Evolutionary conservation across 2,888 invertebrate genomes (phyloP), one percentile per base, ranked within the genome.

Genomic region (Miltochrista miniata): DNA sequence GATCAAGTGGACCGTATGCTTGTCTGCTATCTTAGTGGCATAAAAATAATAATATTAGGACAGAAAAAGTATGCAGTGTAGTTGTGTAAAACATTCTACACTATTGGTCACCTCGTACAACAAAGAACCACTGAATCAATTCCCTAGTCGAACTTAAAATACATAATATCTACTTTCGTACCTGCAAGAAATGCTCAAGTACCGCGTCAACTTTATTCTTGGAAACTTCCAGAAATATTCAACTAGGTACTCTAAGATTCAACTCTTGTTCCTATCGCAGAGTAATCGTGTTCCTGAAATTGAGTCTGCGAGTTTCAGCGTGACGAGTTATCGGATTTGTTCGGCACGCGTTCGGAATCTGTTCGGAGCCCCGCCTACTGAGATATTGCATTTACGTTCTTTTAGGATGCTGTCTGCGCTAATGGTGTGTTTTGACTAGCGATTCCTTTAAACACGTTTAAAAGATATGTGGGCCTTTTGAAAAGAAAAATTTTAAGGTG

Each of bases 261-360:
- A 70, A 64, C 70, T 71, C 76, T 70, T 69, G 73, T 71, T 61
- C 71, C 64, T 59, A 64, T 72, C 71, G 71, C 70, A 56, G 69
- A 82, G 87, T 87, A 88, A 89, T 88, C 81, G 83, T 70, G 83
- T 89, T 85, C 76, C 74, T 71, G 83, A 81, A 86, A 86, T 87
- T 79, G 85, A 86, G 85, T 87, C 85, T 81, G 80, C 76, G 76
- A 83, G 81, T 83, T 83, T 79, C 74, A 70, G 76, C 78, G 75
- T 77, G 80, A 84, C 82, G 80, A 78, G 88, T 90, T 90, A 90
- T 90, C 90, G 81, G 87, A 87, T 90, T 90, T 89, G 86, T 83
- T 80, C 79, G 69, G 79, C 57, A 87, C 88, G 88, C 87, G 83
- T 70, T 39, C 63, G 68, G 88, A 84, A 89, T 85, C 75, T 72